Conservation (phyloP, 1,140 invertebrate species). For the Megalopta genalis region DNA sequence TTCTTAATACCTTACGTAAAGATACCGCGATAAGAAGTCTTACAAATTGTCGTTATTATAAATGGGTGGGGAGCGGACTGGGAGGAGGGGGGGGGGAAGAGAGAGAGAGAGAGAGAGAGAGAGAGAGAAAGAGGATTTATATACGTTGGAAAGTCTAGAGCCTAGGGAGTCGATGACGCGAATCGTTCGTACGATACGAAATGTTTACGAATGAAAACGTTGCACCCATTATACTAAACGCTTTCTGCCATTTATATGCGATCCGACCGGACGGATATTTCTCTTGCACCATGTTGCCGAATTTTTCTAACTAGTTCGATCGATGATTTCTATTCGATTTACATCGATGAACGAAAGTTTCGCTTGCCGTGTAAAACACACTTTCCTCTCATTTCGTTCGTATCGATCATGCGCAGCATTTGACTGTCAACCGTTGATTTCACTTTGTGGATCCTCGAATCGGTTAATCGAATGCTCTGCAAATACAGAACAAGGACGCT, state of each 20-base stretch:
- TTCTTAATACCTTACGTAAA: conserved; percentile 52
- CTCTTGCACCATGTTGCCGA: conserved; percentile 29
- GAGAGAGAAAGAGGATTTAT: conserved; percentile 23
- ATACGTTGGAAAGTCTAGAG: conserved; percentile 38
- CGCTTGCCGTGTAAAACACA: background rate
- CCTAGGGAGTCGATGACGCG: conserved; percentile 41
- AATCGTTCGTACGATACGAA: conserved; percentile 42
- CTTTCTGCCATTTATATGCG: conserved; percentile 21
- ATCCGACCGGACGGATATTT: conserved; percentile 19
- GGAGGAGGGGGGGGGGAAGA: no score
- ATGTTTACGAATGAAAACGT: conserved; percentile 38
- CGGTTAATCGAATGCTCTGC: no score
- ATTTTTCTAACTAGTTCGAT: conserved; percentile 6
- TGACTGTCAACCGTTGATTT: background rate
- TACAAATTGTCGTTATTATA: conserved; percentile 53
- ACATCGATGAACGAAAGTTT: conserved; percentile 19
- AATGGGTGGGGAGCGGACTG: background rate
- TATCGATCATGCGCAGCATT: background rate
- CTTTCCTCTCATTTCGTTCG: background rate
- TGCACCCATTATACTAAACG: conserved; percentile 35
- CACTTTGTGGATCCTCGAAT: background rate
- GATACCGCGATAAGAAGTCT: conserved; percentile 47
- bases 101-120: background rate
- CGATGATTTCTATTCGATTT: background rate
- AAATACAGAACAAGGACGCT: no score